These are phyloP conservation scores for Mormyrus hasselquistii DNA, from an alignment of 2,797 vertebrate species.

Conservation along the genomic window DNA sequence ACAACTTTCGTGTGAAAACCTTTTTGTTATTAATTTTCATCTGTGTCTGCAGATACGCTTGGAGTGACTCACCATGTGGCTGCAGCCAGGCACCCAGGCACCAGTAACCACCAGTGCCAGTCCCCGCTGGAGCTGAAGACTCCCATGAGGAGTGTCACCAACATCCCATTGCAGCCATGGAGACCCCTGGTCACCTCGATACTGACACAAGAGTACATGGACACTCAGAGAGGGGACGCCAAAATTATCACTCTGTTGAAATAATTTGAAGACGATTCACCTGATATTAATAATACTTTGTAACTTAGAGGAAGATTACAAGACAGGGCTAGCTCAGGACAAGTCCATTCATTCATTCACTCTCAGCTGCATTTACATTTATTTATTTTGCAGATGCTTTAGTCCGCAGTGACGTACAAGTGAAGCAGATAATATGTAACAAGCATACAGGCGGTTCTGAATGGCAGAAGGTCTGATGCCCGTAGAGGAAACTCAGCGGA, in stretches of 20 bases:
- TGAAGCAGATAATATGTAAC: background rate
- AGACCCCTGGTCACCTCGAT: slow-evolving; percentile 50
- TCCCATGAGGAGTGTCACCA: slow-evolving; percentile 64
- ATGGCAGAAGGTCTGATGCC: background rate
- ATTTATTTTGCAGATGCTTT: background rate
- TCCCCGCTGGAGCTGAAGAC: slow-evolving; percentile 58
- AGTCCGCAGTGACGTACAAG: background rate
- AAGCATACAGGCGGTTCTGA: background rate
- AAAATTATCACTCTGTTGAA: background rate
- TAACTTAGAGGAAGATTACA: background rate
- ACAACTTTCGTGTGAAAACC: background rate
- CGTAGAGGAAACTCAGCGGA: background rate
- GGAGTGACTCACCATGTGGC: slow-evolving; percentile 50
- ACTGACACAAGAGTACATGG: slow-evolving; percentile 33
- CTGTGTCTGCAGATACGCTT: background rate
- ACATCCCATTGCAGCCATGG: slow-evolving; percentile 63
- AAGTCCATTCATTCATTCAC: background rate
- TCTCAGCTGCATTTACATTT: background rate
- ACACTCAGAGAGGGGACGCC: background rate
- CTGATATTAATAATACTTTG: background rate
- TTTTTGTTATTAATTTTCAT: background rate
- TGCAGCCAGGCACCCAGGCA: slow-evolving; percentile 54
- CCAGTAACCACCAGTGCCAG: slow-evolving; percentile 67
- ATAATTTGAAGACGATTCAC: background rate
- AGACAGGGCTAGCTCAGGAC: background rate